Evolutionary conservation across 2,113 vertebrate genomes (phyloP).

Genomic region (Phycodurus eques): DNA sequence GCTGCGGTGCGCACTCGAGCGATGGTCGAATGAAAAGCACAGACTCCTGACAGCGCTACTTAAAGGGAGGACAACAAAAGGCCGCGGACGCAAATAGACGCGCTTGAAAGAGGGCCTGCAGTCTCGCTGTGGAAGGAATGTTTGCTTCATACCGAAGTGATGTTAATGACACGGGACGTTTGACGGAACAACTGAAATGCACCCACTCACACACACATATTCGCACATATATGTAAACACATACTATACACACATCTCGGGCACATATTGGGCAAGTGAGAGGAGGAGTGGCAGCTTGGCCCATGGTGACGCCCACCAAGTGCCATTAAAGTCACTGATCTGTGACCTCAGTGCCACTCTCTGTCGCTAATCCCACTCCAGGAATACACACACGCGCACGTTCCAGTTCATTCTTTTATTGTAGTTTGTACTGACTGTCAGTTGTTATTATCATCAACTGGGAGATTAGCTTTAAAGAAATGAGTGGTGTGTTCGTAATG

Average conservation of each 20-base stretch:
- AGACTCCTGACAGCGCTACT: conserved; percentile 45
- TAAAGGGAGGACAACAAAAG: conserved; percentile 39
- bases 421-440: not conserved
- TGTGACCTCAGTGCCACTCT: not conserved
- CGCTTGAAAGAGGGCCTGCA: conserved; percentile 54
- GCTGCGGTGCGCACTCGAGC: conserved; percentile 37
- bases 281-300: not conserved
- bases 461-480: too few relatives aligned
- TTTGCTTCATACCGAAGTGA: conserved; percentile 35
- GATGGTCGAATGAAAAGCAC: conserved; percentile 51
- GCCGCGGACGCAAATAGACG: conserved; percentile 49
- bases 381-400: not conserved
- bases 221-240: too few relatives aligned
- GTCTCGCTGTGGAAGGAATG: conserved; percentile 37
- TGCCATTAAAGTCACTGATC: not conserved
- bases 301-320: not conserved
- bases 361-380: not conserved
- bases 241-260: not conserved
- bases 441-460: not conserved
- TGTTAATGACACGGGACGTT: conserved; percentile 45
- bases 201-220: not conserved
- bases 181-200: conserved; percentile 27
- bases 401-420: not conserved
- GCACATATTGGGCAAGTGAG: not conserved
- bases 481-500: too few relatives aligned